Base-by-base conservation (phyloP, 2,113 vertebrate genomes). In the Chiloscyllium plagiosum region DNA sequence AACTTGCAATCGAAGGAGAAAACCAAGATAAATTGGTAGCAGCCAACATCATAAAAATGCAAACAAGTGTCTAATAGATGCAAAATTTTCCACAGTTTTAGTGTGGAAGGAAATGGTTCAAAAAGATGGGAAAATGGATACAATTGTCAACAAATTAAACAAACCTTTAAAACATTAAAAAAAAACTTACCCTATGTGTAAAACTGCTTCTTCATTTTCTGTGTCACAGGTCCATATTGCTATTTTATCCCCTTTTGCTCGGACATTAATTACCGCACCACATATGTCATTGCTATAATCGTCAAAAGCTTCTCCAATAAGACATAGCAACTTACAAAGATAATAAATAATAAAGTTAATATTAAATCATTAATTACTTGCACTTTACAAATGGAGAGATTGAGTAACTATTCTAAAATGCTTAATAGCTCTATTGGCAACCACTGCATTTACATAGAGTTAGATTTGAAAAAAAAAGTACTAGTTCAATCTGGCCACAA, bases 171-270 rank as follows among this genome's bases (percentile, higher is more conserved):
- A 56, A 8, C 61, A 93, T 29, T 26, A 1, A 47, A 47, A 47
- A 47, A 47, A 47, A 95, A 52, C 56, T 97, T 97, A 98, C 98
- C 98, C 98, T 0, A 99, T 98, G 96, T 98, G 96, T 22, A 98
- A 97, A 86, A 98, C 98, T 0, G 97, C 97, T 1, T 97, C 97
- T 15, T 96, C 96, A 96, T 98, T 98, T 97, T 98, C 98, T 0
- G 98, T 98, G 95, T 98, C 98, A 2, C 97, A 96, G 0, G 98
- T 99, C 98, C 98, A 99, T 96, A 98, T 96, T 0, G 98, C 98
- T 0, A 98, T 98, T 97, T 99, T 99, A 97, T 99, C 98, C 12
- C 98, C 98, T 96, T 99, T 99, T 96, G 98, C 96, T 0, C 98
- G 98, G 95, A 99, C 97, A 94, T 98, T 99, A 96, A 98, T 97